Conservation (phyloP, 2,113 vertebrate species). For the Oriolus oriolus region DNA sequence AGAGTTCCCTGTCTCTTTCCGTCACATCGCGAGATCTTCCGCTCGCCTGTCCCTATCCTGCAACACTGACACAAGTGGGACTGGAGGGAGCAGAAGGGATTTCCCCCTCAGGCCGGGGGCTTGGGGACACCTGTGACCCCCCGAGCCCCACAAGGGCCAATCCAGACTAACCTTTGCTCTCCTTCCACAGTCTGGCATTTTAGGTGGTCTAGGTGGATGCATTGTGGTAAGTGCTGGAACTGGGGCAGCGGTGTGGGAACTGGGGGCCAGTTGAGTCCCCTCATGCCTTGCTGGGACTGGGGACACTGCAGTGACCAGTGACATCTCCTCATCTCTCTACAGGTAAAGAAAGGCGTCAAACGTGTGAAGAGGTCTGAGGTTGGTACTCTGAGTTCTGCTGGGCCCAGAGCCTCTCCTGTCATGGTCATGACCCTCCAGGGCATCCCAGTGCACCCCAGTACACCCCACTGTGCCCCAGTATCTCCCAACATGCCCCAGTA, state of each 20-base stretch:
- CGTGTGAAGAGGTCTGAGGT: too few species aligned
- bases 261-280: background rate
- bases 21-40: too few species aligned
- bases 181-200: background rate
- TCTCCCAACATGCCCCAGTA: background rate
- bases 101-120: fast-evolving
- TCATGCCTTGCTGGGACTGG: background rate
- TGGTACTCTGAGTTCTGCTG: background rate
- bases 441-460: background rate
- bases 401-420: background rate
- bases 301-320: background rate
- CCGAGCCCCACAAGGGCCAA: background rate
- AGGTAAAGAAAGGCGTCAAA: too few species aligned
- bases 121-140: background rate
- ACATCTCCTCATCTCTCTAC: background rate
- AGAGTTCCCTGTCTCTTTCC: too few species aligned
- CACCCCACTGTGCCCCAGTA: too few species aligned
- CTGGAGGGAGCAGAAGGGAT: too few species aligned
- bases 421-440: background rate
- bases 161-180: background rate
- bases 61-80: too few species aligned
- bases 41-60: too few species aligned
- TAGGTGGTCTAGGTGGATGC: too few species aligned
- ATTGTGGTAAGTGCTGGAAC: background rate
- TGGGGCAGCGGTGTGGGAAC: background rate